Base-by-base conservation (phyloP, 1,140 invertebrate species). In the Popillia japonica region DNA sequence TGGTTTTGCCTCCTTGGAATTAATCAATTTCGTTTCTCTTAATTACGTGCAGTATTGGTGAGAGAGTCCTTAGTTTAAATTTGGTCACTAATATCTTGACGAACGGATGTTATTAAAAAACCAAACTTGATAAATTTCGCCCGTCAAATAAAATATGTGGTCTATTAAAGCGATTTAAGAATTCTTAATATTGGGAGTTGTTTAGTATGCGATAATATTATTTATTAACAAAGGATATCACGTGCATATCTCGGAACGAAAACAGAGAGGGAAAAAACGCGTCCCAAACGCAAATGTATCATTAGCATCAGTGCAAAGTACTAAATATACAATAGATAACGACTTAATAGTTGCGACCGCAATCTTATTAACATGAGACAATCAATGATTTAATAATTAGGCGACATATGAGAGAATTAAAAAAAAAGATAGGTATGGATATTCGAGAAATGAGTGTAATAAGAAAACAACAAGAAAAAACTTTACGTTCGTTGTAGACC, bases 21-120 rank as follows among this genome's bases (percentile, higher is more conserved):
- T 55, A 55, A 55, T 55, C 48, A 55, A 55, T 55, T 55, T 55
- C 17, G 48, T 55, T 34, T 55, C 48, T 55, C 17, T 55, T 55
- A 55, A 55, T 55, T 55, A 55, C 48, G 27, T n/a, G 48, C 48
- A n/a, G n/a, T 55, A 55, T 55, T 55, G 48, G 27, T 34, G 48
- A 55, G 48, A 55, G n/a, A 55, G 48, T 55, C 17, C 48, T 55
- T 55, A 55, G 48, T 17, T 17, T 55, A 17, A 55, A 55, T 55
- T 55, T 55, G 48, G 48, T 55, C 48, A 55, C 11, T 55, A 55
- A 55, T 55, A 55, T 55, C 48, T 55, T n/a, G 48, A 17, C n/a
- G 17, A 55, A 55, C 48, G 48, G 48, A 55, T 17, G 48, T 55
- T 55, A 55, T 55, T 55, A 55, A 55, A 55, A 55, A 17, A 17